These are phyloP conservation scores for Choloepus hoffmanni DNA, from an alignment of 2,113 vertebrate species.

Conservation along the genomic window DNA sequence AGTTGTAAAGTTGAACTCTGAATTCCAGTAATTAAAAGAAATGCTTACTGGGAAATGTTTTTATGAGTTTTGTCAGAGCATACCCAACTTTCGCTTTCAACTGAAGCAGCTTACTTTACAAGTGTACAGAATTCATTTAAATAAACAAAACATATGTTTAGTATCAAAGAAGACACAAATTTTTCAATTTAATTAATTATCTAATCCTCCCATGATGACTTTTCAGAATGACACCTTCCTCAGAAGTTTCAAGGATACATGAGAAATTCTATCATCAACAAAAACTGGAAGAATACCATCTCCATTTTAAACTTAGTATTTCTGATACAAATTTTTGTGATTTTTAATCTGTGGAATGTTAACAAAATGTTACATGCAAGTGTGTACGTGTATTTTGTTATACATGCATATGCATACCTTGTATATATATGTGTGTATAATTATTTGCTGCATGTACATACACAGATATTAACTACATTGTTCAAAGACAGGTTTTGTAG, in stretches of 20 bases:
- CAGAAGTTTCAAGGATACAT: conserved; percentile 74
- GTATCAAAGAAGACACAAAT: conserved; percentile 61
- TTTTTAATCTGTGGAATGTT: not conserved
- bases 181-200: conserved; percentile 67
- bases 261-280: conserved; percentile 56
- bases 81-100: conserved; percentile 68
- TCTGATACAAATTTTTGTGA: not conserved
- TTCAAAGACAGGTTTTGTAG: not conserved
- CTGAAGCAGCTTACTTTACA: conserved; percentile 71
- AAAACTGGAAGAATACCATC: not conserved
- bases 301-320: conserved; percentile 35
- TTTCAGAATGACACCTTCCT: conserved; percentile 74
- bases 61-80: conserved; percentile 75
- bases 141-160: conserved; percentile 79
- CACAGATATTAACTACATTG: not conserved
- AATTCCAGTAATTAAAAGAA: conserved; percentile 74
- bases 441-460: not conserved
- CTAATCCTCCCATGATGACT: conserved; percentile 64
- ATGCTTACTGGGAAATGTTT: conserved; percentile 70
- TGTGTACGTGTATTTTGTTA: not conserved
- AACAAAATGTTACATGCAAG: not conserved
- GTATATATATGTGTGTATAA: not conserved
- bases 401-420: not conserved
- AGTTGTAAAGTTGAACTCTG: conserved; percentile 76
- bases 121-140: conserved; percentile 77